A percentile compares a stretch with the other conserved stretches of the same genome.
Conservation (phyloP, 2,113 vertebrate genomes). For the Mormyrus iriodes region DNA sequence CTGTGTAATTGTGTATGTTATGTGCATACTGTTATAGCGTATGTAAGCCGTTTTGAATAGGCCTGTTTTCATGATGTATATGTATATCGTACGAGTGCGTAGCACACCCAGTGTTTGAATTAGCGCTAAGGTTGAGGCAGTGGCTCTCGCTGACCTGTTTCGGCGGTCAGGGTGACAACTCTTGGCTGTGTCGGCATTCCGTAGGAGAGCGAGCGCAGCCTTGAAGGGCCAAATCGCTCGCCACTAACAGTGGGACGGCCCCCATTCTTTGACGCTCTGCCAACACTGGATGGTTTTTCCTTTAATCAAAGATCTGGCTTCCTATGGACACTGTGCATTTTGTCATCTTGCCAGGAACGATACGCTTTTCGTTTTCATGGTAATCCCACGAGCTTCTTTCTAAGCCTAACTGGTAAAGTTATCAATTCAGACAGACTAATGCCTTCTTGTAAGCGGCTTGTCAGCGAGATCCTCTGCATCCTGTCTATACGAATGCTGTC, state of each 20-base stretch:
- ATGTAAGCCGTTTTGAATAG: neutral
- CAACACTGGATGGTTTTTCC: neutral
- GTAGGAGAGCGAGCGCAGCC: neutral
- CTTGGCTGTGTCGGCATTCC: neutral
- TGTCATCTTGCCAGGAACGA: constrained; percentile 27
- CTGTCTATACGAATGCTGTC: constrained; percentile 24
- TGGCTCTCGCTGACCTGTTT: neutral
- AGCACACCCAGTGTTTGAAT: neutral
- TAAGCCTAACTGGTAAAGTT: constrained; percentile 40
- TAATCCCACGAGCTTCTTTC: constrained; percentile 42
- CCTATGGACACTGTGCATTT: constrained; percentile 32
- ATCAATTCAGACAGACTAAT: constrained; percentile 54
- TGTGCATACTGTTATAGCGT: neutral
- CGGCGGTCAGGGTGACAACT: neutral
- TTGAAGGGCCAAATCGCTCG: neutral
- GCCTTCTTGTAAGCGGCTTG: constrained; percentile 48
- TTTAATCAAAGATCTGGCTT: constrained; percentile 6
- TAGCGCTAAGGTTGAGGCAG: neutral
- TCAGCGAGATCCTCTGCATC: constrained; percentile 33
- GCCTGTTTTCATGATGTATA: neutral
- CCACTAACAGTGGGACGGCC: neutral
- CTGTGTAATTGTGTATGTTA: neutral
- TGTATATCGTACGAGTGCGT: neutral
- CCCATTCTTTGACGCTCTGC: neutral
- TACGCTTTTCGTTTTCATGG: constrained; percentile 30